Evolutionary conservation across 2,797 vertebrate genomes (phyloP).

Genomic region (Periparus ater): DNA sequence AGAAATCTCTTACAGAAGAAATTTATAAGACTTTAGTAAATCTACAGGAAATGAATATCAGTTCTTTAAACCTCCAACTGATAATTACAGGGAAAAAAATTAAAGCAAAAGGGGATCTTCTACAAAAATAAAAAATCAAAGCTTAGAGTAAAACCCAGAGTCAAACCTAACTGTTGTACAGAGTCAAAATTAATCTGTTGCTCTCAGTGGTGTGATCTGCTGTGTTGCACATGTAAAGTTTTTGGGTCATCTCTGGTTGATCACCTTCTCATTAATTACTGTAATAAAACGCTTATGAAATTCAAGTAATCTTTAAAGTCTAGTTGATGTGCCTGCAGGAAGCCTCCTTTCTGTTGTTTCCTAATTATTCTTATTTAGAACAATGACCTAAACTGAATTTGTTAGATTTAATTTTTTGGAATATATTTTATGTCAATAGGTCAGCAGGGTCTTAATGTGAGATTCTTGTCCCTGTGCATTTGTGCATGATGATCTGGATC

Average conservation of each 20-base stretch:
- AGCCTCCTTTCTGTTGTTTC: not conserved
- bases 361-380: not conserved
- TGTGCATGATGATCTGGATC: accelerated
- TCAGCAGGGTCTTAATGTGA: not conserved
- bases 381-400: not conserved
- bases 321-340: not conserved
- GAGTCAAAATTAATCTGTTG: not conserved
- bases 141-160: not conserved
- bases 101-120: not conserved
- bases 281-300: not conserved
- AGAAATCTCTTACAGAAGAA: not conserved
- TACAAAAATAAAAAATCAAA: not conserved
- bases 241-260: not conserved
- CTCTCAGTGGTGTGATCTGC: not conserved
- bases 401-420: not conserved
- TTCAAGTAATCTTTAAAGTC: not conserved
- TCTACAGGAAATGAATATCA: not conserved
- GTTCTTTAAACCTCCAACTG: not conserved
- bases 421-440: not conserved
- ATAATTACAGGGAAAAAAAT: not conserved
- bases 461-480: not conserved
- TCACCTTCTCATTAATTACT: not conserved
- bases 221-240: not conserved
- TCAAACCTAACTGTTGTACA: not conserved
- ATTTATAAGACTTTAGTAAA: not conserved